Conservation (phyloP, 2,888 invertebrate species). For the Nomada goodeniana region DNA sequence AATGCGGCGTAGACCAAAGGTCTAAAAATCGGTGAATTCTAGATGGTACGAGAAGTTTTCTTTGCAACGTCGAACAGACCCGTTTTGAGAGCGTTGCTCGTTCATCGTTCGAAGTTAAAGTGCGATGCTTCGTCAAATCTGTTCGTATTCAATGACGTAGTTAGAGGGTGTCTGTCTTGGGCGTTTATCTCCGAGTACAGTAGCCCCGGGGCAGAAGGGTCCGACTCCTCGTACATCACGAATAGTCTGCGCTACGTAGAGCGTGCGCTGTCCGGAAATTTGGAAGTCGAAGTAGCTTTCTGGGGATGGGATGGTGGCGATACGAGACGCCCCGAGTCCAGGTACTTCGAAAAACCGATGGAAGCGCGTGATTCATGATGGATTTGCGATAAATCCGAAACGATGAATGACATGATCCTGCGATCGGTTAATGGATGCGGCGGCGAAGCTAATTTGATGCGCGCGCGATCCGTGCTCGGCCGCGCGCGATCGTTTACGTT, state of each 20-base stretch:
- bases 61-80: not conserved
- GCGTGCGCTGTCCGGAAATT: slow-evolving; percentile 76
- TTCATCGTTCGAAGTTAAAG: not conserved
- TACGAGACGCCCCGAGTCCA: slow-evolving; percentile 15
- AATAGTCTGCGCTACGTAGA: slow-evolving; percentile 66
- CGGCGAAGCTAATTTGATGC: slow-evolving; percentile 45
- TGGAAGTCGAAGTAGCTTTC: slow-evolving; percentile 73
- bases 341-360: slow-evolving; percentile 63
- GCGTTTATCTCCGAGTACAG: slow-evolving; percentile 72
- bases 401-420: slow-evolving; percentile 39
- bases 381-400: slow-evolving; percentile 51
- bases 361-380: slow-evolving; percentile 50
- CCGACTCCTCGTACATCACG: slow-evolving; percentile 81
- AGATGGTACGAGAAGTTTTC: not conserved
- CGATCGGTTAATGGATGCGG: slow-evolving; percentile 37
- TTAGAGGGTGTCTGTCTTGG: slow-evolving; percentile 59
- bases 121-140: not conserved
- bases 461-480: not conserved
- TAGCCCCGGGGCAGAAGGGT: slow-evolving; percentile 77
- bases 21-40: too few relatives aligned
- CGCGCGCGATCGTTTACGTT: slow-evolving; percentile 10
- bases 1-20: not conserved
- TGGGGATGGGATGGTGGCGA: slow-evolving; percentile 10
- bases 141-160: slow-evolving; percentile 14
- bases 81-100: not conserved